Percentiles rank a stretch among this genome's conserved stretches.
Conservation (phyloP, 2,113 vertebrate genomes). For the Diphyllodes magnificus region DNA sequence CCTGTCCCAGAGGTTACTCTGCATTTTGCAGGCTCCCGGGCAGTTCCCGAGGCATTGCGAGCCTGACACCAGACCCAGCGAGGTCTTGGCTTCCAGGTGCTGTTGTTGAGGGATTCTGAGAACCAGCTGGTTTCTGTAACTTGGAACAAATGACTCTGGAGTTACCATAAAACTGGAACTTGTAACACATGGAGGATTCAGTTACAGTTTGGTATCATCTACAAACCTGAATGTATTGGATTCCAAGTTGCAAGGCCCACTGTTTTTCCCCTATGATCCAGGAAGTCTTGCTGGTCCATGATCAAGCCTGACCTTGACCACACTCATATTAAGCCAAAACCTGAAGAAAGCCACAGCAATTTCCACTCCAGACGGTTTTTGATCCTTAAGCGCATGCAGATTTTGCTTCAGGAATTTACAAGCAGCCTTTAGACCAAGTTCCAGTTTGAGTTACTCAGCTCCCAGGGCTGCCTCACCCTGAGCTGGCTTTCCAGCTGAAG, state of each 20-base stretch:
- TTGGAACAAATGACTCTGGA: background rate
- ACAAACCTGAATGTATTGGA: rapidly evolving
- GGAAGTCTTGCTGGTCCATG: background rate
- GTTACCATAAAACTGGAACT: background rate
- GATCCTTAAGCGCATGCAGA: background rate
- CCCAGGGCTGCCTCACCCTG: background rate
- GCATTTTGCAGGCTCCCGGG: background rate
- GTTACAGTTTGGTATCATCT: background rate
- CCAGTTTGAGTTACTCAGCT: background rate
- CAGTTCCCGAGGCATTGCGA: rapidly evolving
- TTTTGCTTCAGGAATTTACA: background rate
- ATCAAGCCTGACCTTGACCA: background rate
- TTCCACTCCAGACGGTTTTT: background rate
- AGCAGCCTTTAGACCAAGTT: background rate
- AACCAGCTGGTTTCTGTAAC: background rate
- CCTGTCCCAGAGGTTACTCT: rapidly evolving
- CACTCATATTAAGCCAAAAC: background rate
- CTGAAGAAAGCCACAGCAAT: background rate
- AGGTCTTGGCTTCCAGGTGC: background rate
- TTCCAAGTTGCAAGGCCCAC: background rate
- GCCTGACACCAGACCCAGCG: rapidly evolving
- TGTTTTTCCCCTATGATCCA: background rate
- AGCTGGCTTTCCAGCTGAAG: background rate
- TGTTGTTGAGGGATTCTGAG: background rate
- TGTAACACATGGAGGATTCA: rapidly evolving